Base-by-base conservation (phyloP, 2,888 invertebrate species). In the Dryobota labecula region DNA sequence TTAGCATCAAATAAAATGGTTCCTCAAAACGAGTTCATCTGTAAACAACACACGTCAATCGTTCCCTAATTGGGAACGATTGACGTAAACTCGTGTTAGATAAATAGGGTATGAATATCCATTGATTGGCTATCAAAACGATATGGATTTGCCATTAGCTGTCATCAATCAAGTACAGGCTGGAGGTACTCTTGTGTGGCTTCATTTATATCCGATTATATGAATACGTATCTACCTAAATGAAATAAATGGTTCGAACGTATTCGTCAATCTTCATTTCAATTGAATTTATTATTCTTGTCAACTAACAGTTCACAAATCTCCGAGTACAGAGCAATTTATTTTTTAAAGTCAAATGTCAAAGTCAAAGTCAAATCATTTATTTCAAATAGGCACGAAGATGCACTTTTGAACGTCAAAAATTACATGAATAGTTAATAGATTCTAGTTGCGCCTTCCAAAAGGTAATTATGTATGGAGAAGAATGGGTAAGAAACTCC, bases 11-110 rank as follows among this genome's bases (percentile, higher is more conserved):
- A 68, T 70, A 53, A 79, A 79, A 76, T 54, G n/a, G 15, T 56
- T 33, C 38, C 64, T 58, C 57, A 53, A 66, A 73, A 74, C 65
- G 27, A 70, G 13, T 43, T 61, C 65, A 75, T 82, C 8, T 69
- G 57, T 72, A 82, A 54, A 66, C 84, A 69, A 11, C 13, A 51
- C 79, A 78, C 77, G 83, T 81, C 36, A 78, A 58, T 65, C 9
- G 41, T 8, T 49, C 5, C 84, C 88, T 82, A 78, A 87, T 85
- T 73, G 62, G 84, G 86, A 67, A 57, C 69, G 73, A 84, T 83
- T 88, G 89, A 89, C 89, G 89, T 82, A 85, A 81, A 88, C 71
- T 78, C 64, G 62, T 49, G 45, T 45, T 58, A 49, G 60, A 72
- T 79, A 65, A 72, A 83, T 45, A 65, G 49, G 73, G 71, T 72